Base-by-base conservation (phyloP, 2,888 invertebrate genomes). In the Chymomyza amoena region DNA sequence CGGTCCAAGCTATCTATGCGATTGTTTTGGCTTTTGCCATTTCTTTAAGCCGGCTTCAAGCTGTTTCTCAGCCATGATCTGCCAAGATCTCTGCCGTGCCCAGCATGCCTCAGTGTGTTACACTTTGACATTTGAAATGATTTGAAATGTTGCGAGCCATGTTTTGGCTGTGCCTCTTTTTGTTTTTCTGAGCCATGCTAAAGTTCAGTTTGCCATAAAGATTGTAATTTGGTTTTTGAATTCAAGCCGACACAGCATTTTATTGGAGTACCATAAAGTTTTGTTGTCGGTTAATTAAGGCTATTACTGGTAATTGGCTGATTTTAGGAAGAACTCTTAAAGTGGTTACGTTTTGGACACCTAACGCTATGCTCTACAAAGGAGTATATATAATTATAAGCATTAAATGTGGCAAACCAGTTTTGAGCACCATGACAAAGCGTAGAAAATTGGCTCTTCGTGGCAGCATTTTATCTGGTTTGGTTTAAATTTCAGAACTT, bases 21-120 rank as follows among this genome's bases (percentile, higher is more conserved):
- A 45, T 45, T 45, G 39, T 77, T 75, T 79, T 83, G 85, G 56
- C 83, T 75, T 83, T 83, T 83, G 85, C 83, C 85, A 83, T 83
- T 83, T 83, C 85, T 82, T 83, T 78, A 64, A 74, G 85, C 82
- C 82, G 82, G 85, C 39, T 45, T 45, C 68, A 68, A 59, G 61
- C 72, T 59, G 68, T 73, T 57, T 66, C 73, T 59, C 72, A 74
- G 18, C 68, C 59, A 25, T 32, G 36, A 4, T 32, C 36, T 20
- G 32, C 25, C 70, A 77, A 20, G 57, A 66, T 15, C 39, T 45
- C 4, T 13, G 39, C 39, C 39, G 39, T 45, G 39, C 39, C 39
- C 39, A 45, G 32, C 32, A 32, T 32, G 32, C 32, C 32, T 7
- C 32, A 32, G 39, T 13, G 39, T 45, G n/a, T 61, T 64, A 73